Evolutionary conservation across 1,140 invertebrate genomes (phyloP), one percentile per base, ranked within the genome.

Genomic region (Drosophila ficusphila): DNA sequence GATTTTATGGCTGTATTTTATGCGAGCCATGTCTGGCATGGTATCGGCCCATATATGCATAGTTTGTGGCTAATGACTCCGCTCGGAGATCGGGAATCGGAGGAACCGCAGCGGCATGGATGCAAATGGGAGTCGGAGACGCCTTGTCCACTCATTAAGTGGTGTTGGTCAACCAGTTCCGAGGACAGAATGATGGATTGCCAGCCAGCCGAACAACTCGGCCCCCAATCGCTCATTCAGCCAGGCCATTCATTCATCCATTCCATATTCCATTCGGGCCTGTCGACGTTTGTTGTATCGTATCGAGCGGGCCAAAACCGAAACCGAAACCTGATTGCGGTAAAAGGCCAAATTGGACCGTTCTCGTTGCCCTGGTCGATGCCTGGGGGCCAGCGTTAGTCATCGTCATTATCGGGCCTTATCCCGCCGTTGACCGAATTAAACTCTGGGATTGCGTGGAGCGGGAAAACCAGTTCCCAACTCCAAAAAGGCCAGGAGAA

Each of bases 401-500:
- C 53, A 68, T 68, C 46, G 27, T 31, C 44, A 36, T 42, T 33
- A 16, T 29, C 33, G 12, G 39, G 60, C 46, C 44, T 71, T 31
- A 48, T 23, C 60, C 46, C 25, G 60, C 19, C 29, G 29, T 46
- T 77, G 65, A 49, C 56, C 65, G 54, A 76, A 65, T 68, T 76
- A 44, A 67, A 52, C 44, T 52, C 60, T 60, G 29, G 46, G 31
- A 16, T 41, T 42, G 33, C 18, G 16, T 31, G 19, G 12, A 49
- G 25, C 31, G 4, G 2, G 29, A 25, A 82, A 82, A 85, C 79
- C 75, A 64, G 79, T 85, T 82, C 69, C 12, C 31, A 8, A 12
- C 18, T 38, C 12, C 33, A 79, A 83, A 76, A 79, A 72, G 79
- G 71, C 79, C 57, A 62, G 72, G 56, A 76, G 79, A 83, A 85